Evolutionary conservation across 2,113 vertebrate genomes (phyloP).

Genomic region (Glaucomys volans): DNA sequence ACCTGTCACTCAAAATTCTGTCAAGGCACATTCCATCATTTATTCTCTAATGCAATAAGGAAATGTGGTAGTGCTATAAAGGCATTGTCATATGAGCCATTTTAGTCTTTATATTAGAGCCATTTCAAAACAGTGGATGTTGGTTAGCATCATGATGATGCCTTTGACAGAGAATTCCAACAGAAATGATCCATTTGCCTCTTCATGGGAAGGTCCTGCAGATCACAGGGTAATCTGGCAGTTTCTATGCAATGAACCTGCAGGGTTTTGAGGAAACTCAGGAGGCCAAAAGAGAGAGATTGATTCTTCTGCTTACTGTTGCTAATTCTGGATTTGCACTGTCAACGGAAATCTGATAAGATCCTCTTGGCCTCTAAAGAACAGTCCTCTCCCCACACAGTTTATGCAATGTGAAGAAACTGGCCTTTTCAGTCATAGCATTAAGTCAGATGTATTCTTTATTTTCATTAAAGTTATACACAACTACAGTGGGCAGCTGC

Average conservation of each 20-base stretch:
- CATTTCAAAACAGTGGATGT: not conserved
- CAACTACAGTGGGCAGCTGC: fast-evolving
- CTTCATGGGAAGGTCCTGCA: not conserved
- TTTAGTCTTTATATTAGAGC: not conserved
- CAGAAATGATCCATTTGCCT: not conserved
- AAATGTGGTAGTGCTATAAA: not conserved
- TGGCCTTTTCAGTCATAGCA: not conserved
- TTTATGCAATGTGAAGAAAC: not conserved
- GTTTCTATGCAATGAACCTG: fast-evolving
- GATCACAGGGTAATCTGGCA: not conserved
- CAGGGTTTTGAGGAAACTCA: slow-evolving; percentile 35
- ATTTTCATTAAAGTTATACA: not conserved
- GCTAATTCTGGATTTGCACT: slow-evolving; percentile 54
- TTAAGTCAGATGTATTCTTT: not conserved
- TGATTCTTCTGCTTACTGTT: slow-evolving; percentile 49
- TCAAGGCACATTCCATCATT: not conserved
- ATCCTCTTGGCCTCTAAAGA: not conserved
- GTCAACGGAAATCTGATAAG: slow-evolving; percentile 54
- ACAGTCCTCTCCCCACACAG: not conserved
- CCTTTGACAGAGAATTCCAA: not conserved
- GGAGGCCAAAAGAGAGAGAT: slow-evolving; percentile 49
- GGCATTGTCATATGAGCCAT: not conserved
- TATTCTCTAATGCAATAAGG: not conserved
- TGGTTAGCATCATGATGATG: not conserved
- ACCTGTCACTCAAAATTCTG: not conserved